Conservation (phyloP, 2,888 invertebrate species). For the Hyposoter dolosus region DNA sequence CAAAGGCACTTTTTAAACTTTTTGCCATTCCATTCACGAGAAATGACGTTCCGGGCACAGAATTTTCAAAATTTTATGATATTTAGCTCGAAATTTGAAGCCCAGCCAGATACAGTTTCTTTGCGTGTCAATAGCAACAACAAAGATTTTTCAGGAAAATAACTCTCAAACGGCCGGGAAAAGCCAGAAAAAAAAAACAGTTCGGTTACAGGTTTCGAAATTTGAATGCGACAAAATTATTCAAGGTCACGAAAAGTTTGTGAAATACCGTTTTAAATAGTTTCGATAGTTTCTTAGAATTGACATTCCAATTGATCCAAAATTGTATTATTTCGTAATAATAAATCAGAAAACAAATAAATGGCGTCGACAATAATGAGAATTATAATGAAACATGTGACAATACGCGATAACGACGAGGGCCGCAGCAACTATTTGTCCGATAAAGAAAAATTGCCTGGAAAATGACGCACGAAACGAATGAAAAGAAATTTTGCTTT, state of each 20-base stretch:
- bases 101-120: no score
- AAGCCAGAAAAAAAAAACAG: no score
- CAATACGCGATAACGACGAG: background rate
- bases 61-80: no score
- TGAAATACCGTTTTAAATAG: background rate
- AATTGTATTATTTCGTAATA: background rate
- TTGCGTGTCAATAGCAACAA: no score
- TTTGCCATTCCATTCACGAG: no score
- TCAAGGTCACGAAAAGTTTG: background rate
- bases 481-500: background rate
- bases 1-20: no score
- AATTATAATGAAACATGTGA: background rate
- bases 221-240: background rate
- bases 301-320: background rate
- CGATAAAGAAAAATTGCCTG: background rate
- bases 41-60: no score
- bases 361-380: background rate
- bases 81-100: no score
- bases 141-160: no score
- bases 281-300: background rate
- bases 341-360: background rate
- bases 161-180: no score
- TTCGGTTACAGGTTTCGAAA: no score
- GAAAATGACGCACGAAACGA: slow-evolving; percentile 7
- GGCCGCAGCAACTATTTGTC: background rate